A percentile compares a stretch with the other conserved stretches of the same genome.
Conservation (phyloP, 2,888 invertebrate species). For the Eupithecia insigniata region DNA sequence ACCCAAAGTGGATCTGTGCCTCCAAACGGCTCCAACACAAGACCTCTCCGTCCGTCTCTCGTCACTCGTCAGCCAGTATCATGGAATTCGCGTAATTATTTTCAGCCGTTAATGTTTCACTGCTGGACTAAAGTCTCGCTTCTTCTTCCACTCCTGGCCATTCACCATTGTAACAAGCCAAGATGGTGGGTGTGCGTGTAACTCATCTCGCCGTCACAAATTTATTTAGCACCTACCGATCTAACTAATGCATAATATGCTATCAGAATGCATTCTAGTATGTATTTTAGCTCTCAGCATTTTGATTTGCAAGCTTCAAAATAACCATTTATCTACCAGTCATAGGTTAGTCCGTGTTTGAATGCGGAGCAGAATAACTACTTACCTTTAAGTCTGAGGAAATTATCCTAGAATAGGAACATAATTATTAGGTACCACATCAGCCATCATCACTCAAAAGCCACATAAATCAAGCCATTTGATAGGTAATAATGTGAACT, state of each 20-base stretch:
- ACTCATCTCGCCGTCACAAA: too few relatives aligned
- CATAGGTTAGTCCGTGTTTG: neutral
- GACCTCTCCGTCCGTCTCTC: too few relatives aligned
- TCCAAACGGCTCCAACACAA: too few relatives aligned
- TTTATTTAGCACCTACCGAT: neutral
- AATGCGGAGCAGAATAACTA: neutral
- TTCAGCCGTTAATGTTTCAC: too few relatives aligned
- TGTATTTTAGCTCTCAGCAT: neutral
- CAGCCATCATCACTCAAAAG: constrained; percentile 2
- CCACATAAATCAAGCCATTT: constrained; percentile 1
- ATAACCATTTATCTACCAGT: neutral
- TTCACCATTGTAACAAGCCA: too few relatives aligned
- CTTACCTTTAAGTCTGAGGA: neutral
- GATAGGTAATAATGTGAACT: constrained; percentile 11
- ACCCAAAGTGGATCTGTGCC: too few relatives aligned
- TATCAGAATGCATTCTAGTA: neutral
- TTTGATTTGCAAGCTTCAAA: neutral
- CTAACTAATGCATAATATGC: neutral
- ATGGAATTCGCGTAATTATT: too few relatives aligned
- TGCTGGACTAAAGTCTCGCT: too few relatives aligned
- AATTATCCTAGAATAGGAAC: neutral
- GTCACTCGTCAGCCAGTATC: too few relatives aligned
- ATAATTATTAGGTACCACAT: neutral
- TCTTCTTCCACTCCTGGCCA: too few relatives aligned
- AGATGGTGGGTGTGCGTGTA: too few relatives aligned